Evolutionary conservation across 1,140 invertebrate species (phyloP), one percentile per base, ranked within the genome.

Genomic region (Neodiprion fabricii): DNA sequence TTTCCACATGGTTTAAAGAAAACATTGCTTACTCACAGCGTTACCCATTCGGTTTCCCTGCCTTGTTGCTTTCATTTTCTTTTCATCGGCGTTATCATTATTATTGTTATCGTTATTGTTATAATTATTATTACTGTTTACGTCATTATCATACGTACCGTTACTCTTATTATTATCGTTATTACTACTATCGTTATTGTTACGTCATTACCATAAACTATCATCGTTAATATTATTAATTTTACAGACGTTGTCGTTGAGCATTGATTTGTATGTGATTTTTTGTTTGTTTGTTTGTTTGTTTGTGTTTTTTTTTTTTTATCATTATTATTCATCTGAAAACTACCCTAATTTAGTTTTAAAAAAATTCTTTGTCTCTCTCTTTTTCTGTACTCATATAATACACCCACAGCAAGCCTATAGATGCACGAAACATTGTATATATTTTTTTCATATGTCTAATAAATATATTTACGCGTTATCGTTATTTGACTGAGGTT

Each of bases 151-250:
- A 61, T 61, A 12, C 11, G 11, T 61, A 61, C n/a, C 9, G 9
- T 61, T 40, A 40, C 28, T 40, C 28, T 61, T 61, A 17, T 61
- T 61, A 61, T 61, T 61, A 61, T 61, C n/a, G 1, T 61, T 61
- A 61, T 61, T 61, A 61, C n/a, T 61, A 61, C n/a, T 61, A 61
- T 61, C n/a, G n/a, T 61, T 61, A 61, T 61, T 9, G n/a, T 61
- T 61, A 61, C 9, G 9, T 61, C n/a, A 61, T 61, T 61, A 61
- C 53, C n/a, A 14, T 61, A 17, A 3, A 40, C 28, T 40, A 40
- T 40, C 5, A 40, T 40, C 5, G 28, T 40, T 40, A 40, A 40
- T 40, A 40, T 40, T 40, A 40, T 40, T 40, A 40, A 40, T 40
- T 40, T 40, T 40, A 40, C 28, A 40, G 28, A 40, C 28, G 28